Evolutionary conservation across 2,797 vertebrate genomes (phyloP), one percentile per base, ranked within the genome.

Genomic region (Lemur catta): DNA sequence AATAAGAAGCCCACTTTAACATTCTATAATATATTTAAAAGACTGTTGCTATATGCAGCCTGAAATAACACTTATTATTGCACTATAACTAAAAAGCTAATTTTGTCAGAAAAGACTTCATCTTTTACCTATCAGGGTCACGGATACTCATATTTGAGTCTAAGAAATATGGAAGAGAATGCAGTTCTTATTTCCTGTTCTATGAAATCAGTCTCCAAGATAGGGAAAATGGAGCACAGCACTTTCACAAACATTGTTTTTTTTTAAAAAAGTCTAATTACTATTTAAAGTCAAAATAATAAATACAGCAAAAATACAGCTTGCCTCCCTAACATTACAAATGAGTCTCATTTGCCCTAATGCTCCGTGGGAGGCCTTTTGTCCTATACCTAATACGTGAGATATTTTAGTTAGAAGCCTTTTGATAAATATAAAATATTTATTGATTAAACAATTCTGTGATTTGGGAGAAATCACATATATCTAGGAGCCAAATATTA

Each of bases 201-300:
- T 52, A 67, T 76, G 81, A 71, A 63, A 72, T 24, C 28, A 24
- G 33, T 48, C 67, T 86, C 30, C 52, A 89, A 13, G 57, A 50
- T 30, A 28, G 28, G 7, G 33, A 3, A 72, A 15, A 55, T 41
- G 20, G 7, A 85, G 50, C 22, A 69, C 33, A 76, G 24, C 9
- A 69, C 69, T 71, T 71, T 17, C 22, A 48, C 7, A 94, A 84
- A 65, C 2, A 26, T 93, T 41, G 18, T 82, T 24, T 81, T 20
- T 20, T 26, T 15, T 15, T 72, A 38, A 75, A 97, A 65, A 38
- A 12, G 24, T 63, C 22, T 50, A 71, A 75, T 63, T 50, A 85
- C 46, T 59, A 50, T 57, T 91, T 89, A 84, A 93, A 90, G 30
- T 55, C 79, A 93, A 93, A 87, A 69, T 52, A 87, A 78, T 14